Base-by-base conservation (phyloP, 2,113 vertebrate species). In the Pimephales promelas region DNA sequence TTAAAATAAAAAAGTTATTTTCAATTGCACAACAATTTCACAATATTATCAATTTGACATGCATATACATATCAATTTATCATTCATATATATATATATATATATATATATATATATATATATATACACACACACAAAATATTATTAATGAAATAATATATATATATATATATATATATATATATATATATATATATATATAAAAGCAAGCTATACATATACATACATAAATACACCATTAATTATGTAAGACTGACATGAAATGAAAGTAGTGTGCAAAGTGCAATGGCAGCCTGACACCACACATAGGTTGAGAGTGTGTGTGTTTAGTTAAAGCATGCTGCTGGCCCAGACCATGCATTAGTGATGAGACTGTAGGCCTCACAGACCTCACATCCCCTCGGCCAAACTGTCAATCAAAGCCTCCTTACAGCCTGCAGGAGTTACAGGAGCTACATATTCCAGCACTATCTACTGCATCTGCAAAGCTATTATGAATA, bases 401-500 rank as follows among this genome's bases (percentile, higher is more conserved):
- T 66, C 78, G 40, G 89, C 86, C 84, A 75, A 61, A 87, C 90
- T 88, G 88, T 84, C 83, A 85, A 82, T 86, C 84, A 13, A 82
- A 84, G 90, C 90, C 87, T 1, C 87, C 87, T 77, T 78, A 88
- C 87, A 87, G 88, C 91, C 89, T 57, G 22, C 90, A 92, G 90
- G 89, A 92, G 90, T 86, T 85, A 88, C 90, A 84, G 76, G 88
- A 2, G 86, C 49, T 80, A 91, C 87, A 88, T 92, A 88, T 90
- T 89, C 84, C 88, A 89, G 87, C 66, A 90, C 88, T 91, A 92
- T 90, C 93, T 93, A 91, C 92, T 92, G 92, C 92, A 93, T 94
- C 93, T 90, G 91, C 90, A 83, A 93, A 85, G 93, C 91, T 90
- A 94, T 94, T 92, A 90, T 93, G 94, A 94, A 95, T 95, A 94